These are phyloP conservation scores for Linurgus olivaceus DNA, from an alignment of 2,797 vertebrate genomes.

Conservation along the genomic window DNA sequence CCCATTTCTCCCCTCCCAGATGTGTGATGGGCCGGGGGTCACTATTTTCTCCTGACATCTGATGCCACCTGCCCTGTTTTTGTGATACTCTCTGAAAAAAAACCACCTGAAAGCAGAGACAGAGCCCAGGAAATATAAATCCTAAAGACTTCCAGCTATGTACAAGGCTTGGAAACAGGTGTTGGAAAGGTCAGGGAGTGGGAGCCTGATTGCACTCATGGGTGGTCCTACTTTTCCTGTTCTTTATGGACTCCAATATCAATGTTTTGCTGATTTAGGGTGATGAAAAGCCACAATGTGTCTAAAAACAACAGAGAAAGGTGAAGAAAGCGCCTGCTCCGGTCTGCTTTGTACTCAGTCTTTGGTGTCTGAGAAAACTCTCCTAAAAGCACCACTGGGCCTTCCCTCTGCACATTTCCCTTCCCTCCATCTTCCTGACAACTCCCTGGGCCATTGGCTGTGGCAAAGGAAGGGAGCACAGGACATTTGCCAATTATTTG, in stretches of 20 bases:
- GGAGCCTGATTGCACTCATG: not conserved
- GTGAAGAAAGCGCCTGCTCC: not conserved
- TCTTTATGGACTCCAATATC: not conserved
- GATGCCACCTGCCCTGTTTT: not conserved
- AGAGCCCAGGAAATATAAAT: not conserved
- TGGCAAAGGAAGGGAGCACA: not conserved
- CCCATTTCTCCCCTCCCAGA: not conserved
- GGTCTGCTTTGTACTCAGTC: not conserved
- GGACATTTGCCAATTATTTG: not conserved
- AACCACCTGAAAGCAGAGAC: not conserved
- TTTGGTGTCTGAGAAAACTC: not conserved
- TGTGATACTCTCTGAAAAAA: not conserved
- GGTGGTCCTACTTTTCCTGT: not conserved
- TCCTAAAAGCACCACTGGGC: not conserved
- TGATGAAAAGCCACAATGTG: not conserved
- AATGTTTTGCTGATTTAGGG: not conserved
- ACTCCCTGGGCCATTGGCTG: not conserved
- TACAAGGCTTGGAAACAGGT: not conserved
- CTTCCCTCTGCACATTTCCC: not conserved
- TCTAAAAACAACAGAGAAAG: not conserved
- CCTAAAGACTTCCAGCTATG: not conserved
- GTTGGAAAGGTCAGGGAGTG: not conserved
- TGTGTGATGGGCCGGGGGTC: not conserved
- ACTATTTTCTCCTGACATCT: not conserved
- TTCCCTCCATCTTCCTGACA: not conserved